phyloP scores from a whole-genome alignment of 1,140 invertebrate genomes.

The Drosophila busckii region DNA sequence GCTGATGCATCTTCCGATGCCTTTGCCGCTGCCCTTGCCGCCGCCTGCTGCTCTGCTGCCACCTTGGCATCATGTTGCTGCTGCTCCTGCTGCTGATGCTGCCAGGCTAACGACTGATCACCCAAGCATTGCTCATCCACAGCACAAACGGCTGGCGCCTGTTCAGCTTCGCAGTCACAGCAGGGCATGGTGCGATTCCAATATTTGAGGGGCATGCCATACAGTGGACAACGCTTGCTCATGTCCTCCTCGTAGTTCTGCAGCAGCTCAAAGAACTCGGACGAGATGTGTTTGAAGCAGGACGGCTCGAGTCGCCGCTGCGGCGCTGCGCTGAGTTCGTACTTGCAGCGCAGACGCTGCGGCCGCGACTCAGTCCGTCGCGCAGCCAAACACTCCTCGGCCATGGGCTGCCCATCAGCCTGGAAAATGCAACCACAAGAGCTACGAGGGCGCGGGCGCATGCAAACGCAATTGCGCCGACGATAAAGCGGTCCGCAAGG shows the following conservation, averaged over 20 bases:
- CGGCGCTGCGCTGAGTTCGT: constrained; percentile 25
- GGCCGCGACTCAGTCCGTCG: constrained; percentile 13
- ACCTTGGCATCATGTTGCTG: background rate
- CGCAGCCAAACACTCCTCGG: constrained; percentile 14
- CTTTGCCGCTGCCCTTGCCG: too few species aligned
- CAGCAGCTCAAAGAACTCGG: constrained; percentile 56
- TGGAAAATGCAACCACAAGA: constrained; percentile 20
- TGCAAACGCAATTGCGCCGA: constrained; percentile 20
- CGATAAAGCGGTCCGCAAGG: background rate
- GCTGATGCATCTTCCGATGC: too few species aligned
- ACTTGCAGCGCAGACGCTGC: constrained; percentile 20
- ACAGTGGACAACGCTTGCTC: constrained; percentile 44
- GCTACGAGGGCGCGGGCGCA: background rate
- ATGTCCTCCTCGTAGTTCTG: constrained; percentile 47
- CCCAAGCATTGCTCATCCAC: background rate
- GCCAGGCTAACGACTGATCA: background rate
- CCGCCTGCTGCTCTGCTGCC: too few species aligned
- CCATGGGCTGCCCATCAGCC: constrained; percentile 46
- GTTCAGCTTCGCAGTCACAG: constrained; percentile 26
- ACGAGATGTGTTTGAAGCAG: constrained; percentile 53
- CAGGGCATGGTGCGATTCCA: background rate
- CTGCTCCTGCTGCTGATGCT: background rate
- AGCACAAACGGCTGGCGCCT: background rate
- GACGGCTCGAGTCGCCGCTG: constrained; percentile 42
- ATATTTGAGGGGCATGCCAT: constrained; percentile 35